A percentile compares a stretch with the other conserved stretches of the same genome.
Conservation (phyloP, 2,113 vertebrate species). For the Thalassoma bifasciatum region DNA sequence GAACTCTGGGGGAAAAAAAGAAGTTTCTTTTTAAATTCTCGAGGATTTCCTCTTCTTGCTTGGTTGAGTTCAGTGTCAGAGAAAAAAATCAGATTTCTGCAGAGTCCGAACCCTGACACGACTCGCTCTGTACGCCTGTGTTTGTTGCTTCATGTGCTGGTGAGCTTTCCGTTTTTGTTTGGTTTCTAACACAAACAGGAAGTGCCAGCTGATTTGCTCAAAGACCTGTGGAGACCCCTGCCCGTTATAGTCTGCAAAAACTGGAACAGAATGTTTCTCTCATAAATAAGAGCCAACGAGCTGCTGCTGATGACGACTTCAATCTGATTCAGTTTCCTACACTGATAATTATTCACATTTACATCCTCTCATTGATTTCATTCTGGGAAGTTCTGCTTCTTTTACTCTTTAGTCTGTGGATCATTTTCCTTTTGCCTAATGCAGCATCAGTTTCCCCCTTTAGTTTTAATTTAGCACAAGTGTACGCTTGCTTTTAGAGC, state of each 20-base stretch:
- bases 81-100: not conserved
- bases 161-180: constrained; percentile 8
- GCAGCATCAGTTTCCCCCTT: not conserved
- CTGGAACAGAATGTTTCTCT: constrained; percentile 4
- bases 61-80: constrained; percentile 49
- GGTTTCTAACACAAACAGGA: constrained; percentile 66
- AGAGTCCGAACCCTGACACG: constrained; percentile 3
- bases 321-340: not conserved
- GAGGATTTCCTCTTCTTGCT: not conserved
- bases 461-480: not conserved
- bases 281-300: not conserved
- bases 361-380: no score
- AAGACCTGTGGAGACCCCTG: constrained; percentile 40
- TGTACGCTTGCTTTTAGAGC: not conserved
- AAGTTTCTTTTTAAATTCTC: no score
- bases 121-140: constrained; percentile 8
- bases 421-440: not conserved
- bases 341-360: not conserved
- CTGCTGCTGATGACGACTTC: not conserved
- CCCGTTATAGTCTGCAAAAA: constrained; percentile 10
- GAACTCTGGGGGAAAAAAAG: no score
- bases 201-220: constrained; percentile 48
- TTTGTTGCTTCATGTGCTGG: constrained; percentile 29
- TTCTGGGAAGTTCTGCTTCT: constrained; percentile 9
- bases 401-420: constrained; percentile 5